Base-by-base conservation (phyloP, 2,797 vertebrate genomes). In the Okamejei kenojei region DNA sequence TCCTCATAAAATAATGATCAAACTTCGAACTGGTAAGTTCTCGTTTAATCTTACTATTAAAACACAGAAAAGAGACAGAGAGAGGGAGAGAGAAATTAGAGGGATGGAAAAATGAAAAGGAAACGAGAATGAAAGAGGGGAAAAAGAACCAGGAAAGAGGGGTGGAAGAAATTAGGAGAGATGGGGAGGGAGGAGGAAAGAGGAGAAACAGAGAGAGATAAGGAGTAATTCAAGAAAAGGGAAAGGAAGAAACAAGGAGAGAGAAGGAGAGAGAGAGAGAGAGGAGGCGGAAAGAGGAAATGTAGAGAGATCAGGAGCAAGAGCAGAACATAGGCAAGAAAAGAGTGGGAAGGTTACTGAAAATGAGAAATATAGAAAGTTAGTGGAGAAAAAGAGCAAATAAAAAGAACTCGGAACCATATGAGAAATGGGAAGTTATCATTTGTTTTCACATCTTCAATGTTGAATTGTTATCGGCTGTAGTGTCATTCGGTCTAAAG, bases 91-190 rank as follows among this genome's bases (percentile, higher is more conserved):
- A 71, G 19, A 13, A 71, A 71, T 19, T 54, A 54, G 45, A 54
- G 45, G 45, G 19, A 71, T 21, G 68, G 19, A 15, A 15, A 71
- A 15, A 15, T 71, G 68, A 71, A 19, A 19, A 71, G 84, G 38
- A 93, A 65, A 19, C 45, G 45, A 15, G 93, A 93, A 84, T n/a
- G 80, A 15, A 74, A 11, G 63, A 65, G 29, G 29, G 71, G 61
- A 93, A 29, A 93, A 8, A 45, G 15, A n/a, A 68, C 84, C 45
- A 93, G 61, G 93, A 93, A 84, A 35, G 80, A 15, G 73, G 7
- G 63, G 54, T 15, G 29, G 58, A 71, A 93, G 32, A 93, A 8
- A 45, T 35, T 21, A 17, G 38, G 15, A 32, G 2, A 79, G 32
- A 71, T 32, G 23, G 71, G 68, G 35, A 71, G 7, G 45, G 45